Base-by-base conservation (phyloP, 2,888 invertebrate species). In the Drosophila greeni region DNA sequence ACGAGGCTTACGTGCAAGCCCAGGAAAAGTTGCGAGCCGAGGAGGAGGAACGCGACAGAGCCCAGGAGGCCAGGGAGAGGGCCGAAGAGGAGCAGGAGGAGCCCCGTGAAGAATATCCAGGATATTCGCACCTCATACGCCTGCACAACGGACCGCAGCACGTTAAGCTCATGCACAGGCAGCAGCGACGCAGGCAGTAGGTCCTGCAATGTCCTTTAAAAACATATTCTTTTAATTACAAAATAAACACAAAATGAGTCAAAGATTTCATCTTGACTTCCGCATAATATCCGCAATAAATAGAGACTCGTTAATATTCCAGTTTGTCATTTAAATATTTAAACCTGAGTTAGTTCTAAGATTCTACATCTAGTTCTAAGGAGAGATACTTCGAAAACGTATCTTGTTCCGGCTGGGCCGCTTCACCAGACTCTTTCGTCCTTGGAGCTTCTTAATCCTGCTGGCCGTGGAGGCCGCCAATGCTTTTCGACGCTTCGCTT, bases 341-440 rank as follows among this genome's bases (percentile, higher is more conserved):
- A 34, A 48, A 24, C 24, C 16, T 45, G 45, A 8, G 14, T 36
- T 20, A n/a, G 18, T 29, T n/a, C 8, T 36, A 12, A 6, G 36
- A 11, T 12, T 29, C 26, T 56, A 20, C n/a, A 20, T 36, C 12
- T 51, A 20, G 8, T 20, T 8, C 16, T 56, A 29, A 37, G 7
- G 20, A 7, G 14, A 23, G 8, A 20, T 45, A 23, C 14, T 14
- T 39, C 11, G 80, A 34, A 81, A 64, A 5, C 77, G 74, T 54
- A 84, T 82, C 68, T 84, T 86, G 47, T 82, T 84, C 24, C 84
- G 72, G 61, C 74, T 86, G 5, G 85, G 84, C 14, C 79, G 69
- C 57, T 73, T 84, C 1, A 84, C 72, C 12, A 85, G 70, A 53
- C 72, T 73, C 51, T 86, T 84, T 9, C 76, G 73, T 0, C 64